Conservation (phyloP, 2,888 invertebrate species). For the Coleophora flavipennella region DNA sequence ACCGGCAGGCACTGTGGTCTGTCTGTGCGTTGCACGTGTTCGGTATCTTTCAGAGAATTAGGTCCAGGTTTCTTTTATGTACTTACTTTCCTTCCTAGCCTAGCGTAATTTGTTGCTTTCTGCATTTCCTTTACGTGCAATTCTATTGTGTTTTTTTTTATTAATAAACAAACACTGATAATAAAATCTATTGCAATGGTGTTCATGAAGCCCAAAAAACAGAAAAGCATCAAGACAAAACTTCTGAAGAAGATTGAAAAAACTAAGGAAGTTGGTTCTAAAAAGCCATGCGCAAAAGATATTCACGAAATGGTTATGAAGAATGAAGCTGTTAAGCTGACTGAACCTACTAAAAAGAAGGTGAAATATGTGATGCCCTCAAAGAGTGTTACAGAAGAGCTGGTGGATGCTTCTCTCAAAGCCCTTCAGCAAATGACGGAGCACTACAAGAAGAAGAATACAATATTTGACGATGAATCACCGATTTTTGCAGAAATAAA, state of each 20-base stretch:
- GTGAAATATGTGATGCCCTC: conserved; percentile 46
- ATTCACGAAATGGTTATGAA: conserved; percentile 1
- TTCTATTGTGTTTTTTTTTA: too few species aligned
- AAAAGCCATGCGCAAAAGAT: conserved; percentile 4
- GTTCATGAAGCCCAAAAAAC: conserved; percentile 1
- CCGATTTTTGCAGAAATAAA: conserved; percentile 74
- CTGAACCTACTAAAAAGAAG: conserved; percentile 22
- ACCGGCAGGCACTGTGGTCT: too few species aligned
- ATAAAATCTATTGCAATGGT: too few species aligned
- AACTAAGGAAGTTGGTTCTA: not conserved
- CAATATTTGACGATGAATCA: conserved; percentile 71
- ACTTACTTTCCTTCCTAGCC: too few species aligned
- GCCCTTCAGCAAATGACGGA: conserved; percentile 40
- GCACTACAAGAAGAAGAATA: conserved; percentile 44
- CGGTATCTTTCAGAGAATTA: too few species aligned
- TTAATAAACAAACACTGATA: too few species aligned
- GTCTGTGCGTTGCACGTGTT: too few species aligned
- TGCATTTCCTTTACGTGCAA: too few species aligned
- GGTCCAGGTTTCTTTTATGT: too few species aligned
- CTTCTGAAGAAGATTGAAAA: conserved; percentile 5
- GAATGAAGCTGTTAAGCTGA: conserved; percentile 9
- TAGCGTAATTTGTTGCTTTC: too few species aligned
- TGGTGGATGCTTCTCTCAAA: conserved; percentile 37
- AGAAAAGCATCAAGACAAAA: conserved; percentile 13
- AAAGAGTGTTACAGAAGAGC: conserved; percentile 35